Conservation (phyloP, 2,113 vertebrate species). For the Clarias gariepinus region DNA sequence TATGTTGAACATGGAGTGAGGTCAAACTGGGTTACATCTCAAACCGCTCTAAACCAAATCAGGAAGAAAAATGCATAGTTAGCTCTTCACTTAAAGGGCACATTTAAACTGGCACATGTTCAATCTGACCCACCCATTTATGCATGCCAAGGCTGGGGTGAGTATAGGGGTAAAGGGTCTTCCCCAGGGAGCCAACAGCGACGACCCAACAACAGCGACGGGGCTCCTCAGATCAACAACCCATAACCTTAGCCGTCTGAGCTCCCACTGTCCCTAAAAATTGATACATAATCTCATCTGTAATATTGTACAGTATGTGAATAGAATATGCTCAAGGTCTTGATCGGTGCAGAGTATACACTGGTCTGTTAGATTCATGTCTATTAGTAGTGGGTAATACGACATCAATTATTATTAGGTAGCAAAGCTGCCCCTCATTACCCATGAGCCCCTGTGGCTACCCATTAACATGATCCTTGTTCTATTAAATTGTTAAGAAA, state of each 20-base stretch:
- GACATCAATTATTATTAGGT: background rate
- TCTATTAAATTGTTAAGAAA: background rate
- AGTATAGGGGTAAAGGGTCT: no score
- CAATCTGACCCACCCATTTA: no score
- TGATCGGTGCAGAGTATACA: background rate
- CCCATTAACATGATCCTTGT: background rate
- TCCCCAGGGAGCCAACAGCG: no score
- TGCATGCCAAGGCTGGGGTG: no score
- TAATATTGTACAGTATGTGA: background rate
- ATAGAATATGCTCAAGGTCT: background rate
- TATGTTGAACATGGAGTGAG: background rate
- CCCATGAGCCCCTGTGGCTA: background rate
- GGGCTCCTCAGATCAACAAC: no score
- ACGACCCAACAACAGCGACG: no score
- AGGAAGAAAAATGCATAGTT: background rate
- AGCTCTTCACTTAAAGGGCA: background rate
- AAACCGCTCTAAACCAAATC: background rate
- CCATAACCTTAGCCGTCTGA: background rate
- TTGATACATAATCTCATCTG: background rate
- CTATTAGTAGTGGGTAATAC: background rate
- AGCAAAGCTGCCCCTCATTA: background rate
- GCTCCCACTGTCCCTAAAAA: background rate
- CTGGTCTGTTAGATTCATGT: background rate
- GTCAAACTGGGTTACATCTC: background rate
- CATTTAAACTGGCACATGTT: no score